Base-by-base conservation (phyloP, 2,113 vertebrate genomes). In the Malurus melanocephalus region DNA sequence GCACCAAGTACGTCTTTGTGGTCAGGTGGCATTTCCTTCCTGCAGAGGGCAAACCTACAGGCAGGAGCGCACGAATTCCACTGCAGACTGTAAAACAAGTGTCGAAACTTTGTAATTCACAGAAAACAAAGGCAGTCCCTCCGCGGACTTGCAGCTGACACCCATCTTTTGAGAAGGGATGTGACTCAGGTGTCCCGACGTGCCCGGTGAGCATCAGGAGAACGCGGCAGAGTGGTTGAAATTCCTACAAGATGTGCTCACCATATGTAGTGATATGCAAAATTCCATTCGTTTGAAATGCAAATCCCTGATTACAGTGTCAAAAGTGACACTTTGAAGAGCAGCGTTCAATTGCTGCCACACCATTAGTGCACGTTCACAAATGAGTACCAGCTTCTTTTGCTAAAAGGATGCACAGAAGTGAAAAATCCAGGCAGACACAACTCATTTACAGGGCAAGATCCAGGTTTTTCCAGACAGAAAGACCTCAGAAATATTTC, bases 51-150 rank as follows among this genome's bases (percentile, higher is more conserved):
- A 53, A 17, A 24, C 0, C 74, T 16, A 2, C 53, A 32, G 1
- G 42, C 16, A 19, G 49, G 35, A 85, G 53, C 2, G 13, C 65
- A 35, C 81, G 33, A 4, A 7, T 26, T 1, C 4, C 27, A 0
- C n/a, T 1, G 23, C 33, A 6, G n/a, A 6, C 19, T 9, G 46
- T 5, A 2, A 35, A 61, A 32, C 45, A 2, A 17, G 13, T 0
- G 0, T 13, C 1, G 28, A 30, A 42, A 38, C 4, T 28, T 20
- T 0, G 8, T 3, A 0, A 51, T 22, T 66, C 6, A 4, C 1
- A 23, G 52, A 10, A 48, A 55, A 49, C 4, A 10, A 60, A 11
- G 0, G 3, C 2, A 0, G 3, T 23, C 69, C 69, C 38, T 7
- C 2, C 2, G 30, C 10, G 1, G 40, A 20, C 2, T 6, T 0